phyloP scores from a whole-genome alignment of 2,888 invertebrate species.

The Pollenia griseotomentosa region DNA sequence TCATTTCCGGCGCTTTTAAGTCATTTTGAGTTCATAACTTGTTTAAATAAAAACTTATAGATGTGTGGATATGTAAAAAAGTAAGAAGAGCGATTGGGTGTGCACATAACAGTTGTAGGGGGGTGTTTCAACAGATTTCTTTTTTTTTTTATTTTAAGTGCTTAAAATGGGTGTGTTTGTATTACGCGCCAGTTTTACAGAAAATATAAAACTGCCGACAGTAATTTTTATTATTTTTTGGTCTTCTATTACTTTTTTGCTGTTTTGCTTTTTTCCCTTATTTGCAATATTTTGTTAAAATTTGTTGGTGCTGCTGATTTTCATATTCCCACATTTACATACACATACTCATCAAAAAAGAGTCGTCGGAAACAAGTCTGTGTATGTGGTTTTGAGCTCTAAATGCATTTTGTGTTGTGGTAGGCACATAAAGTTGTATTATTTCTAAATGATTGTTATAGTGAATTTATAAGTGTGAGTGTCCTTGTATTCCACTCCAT shows the following conservation, averaged over 20 bases:
- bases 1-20: constrained; percentile 77
- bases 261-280: constrained; percentile 7
- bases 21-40: constrained; percentile 77
- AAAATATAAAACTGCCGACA: constrained; percentile 67
- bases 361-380: constrained; percentile 29
- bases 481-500: constrained; percentile 28
- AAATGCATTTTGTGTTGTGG: constrained; percentile 55
- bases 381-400: constrained; percentile 57
- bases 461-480: constrained; percentile 16
- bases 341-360: background rate
- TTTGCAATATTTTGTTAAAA: constrained; percentile 19
- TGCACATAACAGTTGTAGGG: background rate
- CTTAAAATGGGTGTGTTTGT: constrained; percentile 47
- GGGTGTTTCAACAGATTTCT: background rate
- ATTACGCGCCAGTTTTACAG: constrained; percentile 50
- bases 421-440: constrained; percentile 53
- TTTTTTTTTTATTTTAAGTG: constrained; percentile 30
- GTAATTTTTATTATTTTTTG: constrained; percentile 58
- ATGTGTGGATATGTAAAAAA: background rate
- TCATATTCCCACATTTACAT: background rate
- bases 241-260: background rate
- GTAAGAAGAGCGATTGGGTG: background rate
- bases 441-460: constrained; percentile 12
- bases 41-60: constrained; percentile 74
- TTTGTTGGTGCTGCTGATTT: constrained; percentile 24